Conservation (phyloP, 2,113 vertebrate genomes). For the Lasiurus cinereus region DNA sequence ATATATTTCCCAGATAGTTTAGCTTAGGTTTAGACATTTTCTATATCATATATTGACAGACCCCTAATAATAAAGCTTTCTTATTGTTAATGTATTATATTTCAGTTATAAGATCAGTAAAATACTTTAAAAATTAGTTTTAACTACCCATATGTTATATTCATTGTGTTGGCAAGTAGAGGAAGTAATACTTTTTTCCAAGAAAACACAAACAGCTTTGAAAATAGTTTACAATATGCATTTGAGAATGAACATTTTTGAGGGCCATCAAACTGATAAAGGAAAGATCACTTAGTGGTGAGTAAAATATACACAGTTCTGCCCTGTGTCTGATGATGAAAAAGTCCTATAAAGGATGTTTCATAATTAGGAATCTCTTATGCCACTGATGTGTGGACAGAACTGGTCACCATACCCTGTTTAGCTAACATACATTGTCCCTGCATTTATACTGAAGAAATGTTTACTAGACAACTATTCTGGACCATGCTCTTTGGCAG, state of each 20-base stretch:
- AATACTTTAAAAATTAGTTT: slow-evolving; percentile 15
- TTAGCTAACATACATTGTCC: background rate
- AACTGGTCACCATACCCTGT: background rate
- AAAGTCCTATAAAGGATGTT: background rate
- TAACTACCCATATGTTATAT: background rate
- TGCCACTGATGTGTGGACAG: background rate
- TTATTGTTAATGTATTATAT: background rate
- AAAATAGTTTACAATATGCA: background rate
- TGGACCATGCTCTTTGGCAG: background rate
- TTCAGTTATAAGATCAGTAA: slow-evolving; percentile 11
- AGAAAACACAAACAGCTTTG: background rate
- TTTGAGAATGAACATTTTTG: slow-evolving; percentile 10
- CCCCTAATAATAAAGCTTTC: background rate
- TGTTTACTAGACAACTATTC: background rate
- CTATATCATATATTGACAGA: background rate
- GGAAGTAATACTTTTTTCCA: background rate
- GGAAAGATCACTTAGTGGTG: background rate
- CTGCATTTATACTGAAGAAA: background rate
- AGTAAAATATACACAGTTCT: background rate
- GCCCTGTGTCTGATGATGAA: background rate
- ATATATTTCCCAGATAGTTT: slow-evolving; percentile 23
- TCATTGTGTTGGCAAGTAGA: background rate
- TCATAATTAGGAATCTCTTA: background rate
- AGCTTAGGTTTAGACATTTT: background rate
- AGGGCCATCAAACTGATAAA: background rate